Percentiles rank a stretch among this genome's conserved stretches.
Conservation (phyloP, 2,797 vertebrate species). For the Lepilemur ruficaudatus region DNA sequence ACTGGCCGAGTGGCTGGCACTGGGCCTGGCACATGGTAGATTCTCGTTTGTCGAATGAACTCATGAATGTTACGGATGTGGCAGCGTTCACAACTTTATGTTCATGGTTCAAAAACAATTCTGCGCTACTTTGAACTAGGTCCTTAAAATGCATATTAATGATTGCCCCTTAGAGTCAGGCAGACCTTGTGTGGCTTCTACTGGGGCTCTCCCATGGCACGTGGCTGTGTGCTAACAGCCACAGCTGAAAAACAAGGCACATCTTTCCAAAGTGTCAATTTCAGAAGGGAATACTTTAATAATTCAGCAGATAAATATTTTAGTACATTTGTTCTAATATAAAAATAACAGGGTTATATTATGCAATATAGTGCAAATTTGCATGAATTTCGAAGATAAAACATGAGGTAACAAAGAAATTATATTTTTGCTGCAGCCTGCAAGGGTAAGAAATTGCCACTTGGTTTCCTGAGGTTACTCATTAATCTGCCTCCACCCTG, state of each 20-base stretch:
- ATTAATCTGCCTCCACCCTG: background rate
- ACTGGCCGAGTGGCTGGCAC: background rate
- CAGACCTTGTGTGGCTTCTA: background rate
- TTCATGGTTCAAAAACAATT: background rate
- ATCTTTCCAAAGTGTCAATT: conserved; percentile 28
- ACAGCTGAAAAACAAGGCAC: background rate
- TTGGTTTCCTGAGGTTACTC: background rate
- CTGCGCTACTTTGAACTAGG: background rate
- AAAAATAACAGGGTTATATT: conserved; percentile 49
- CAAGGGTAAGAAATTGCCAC: background rate
- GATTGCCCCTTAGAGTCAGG: background rate
- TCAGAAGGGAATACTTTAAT: conserved; percentile 52
- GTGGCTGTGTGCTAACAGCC: background rate
- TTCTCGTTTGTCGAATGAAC: background rate
- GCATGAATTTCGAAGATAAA: conserved; percentile 41
- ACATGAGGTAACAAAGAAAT: background rate
- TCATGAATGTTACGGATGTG: background rate
- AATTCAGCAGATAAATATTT: conserved; percentile 64
- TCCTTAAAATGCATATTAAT: background rate
- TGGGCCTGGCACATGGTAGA: background rate
- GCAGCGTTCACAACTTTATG: background rate
- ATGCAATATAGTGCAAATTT: conserved; percentile 35
- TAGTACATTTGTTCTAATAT: conserved; percentile 39
- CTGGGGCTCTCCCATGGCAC: background rate
- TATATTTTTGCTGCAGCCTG: background rate